Evolutionary conservation across 2,113 vertebrate species (phyloP).

Genomic region (Jacana jacana): DNA sequence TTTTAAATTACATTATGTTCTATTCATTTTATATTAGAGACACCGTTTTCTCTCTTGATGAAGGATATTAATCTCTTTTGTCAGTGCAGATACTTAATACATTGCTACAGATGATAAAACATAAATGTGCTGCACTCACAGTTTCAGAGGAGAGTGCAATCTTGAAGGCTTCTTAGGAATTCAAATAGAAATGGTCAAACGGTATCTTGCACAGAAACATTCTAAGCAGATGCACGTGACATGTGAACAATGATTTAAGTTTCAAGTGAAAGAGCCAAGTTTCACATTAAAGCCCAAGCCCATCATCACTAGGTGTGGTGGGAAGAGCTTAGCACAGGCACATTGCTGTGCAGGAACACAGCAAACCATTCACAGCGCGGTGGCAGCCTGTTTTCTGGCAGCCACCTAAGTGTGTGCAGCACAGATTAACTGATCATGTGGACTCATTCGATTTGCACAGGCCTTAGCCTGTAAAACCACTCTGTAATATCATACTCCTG

Average conservation of each 20-base stretch:
- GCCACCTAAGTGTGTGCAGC: background rate
- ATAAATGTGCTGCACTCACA: background rate
- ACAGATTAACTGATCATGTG: accelerated
- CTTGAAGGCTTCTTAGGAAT: background rate
- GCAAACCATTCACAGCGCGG: background rate
- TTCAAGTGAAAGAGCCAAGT: conserved; percentile 45
- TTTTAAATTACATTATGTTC: background rate
- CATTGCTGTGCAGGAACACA: background rate
- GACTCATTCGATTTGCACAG: background rate
- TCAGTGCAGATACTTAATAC: background rate
- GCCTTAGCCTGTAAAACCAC: background rate
- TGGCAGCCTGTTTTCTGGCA: background rate
- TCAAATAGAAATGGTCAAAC: background rate
- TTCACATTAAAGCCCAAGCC: background rate
- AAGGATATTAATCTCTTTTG: background rate
- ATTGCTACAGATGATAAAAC: background rate
- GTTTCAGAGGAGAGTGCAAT: background rate
- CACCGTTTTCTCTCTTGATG: background rate
- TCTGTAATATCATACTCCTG: background rate
- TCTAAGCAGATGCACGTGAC: background rate
- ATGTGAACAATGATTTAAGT: background rate
- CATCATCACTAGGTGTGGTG: conserved; percentile 6
- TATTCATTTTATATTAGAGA: background rate
- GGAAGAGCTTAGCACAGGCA: background rate
- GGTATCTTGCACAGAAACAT: background rate